Evolutionary conservation across 2,113 vertebrate genomes (phyloP).

Genomic region (Entosphenus tridentatus): DNA sequence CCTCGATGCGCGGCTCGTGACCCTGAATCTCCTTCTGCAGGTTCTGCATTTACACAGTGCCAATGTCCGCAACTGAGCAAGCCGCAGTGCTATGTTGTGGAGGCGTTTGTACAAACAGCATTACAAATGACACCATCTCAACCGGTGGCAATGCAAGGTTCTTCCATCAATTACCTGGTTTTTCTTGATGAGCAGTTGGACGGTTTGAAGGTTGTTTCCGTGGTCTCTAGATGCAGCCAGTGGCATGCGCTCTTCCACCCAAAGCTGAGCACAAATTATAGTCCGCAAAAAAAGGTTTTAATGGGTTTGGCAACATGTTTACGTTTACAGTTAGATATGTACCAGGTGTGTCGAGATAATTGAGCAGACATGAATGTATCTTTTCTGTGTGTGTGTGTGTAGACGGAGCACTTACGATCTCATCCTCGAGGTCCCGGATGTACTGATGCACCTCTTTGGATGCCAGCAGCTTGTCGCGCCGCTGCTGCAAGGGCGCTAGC

Average conservation of each 20-base stretch:
- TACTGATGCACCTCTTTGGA: constrained; percentile 86
- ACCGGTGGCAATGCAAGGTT: background rate
- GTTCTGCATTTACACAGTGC: constrained; percentile 26
- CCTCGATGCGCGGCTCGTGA: constrained; percentile 67
- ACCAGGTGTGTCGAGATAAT: accelerated
- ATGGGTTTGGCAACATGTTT: background rate
- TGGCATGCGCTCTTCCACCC: constrained; percentile 69
- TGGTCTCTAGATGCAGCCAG: constrained; percentile 73
- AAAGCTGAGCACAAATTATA: constrained; percentile 23
- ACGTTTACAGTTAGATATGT: background rate
- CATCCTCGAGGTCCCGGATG: constrained; percentile 76
- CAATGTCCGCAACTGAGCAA: too few relatives aligned
- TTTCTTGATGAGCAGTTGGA: constrained; percentile 90
- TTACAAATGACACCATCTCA: background rate
- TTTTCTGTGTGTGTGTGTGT: background rate
- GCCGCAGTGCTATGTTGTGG: too few relatives aligned
- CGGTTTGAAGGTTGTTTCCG: constrained; percentile 81
- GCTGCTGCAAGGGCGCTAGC: constrained; percentile 44
- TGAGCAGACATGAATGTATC: background rate
- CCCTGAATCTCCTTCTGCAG: constrained; percentile 90
- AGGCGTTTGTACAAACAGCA: too few relatives aligned
- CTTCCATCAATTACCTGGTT: constrained; percentile 40
- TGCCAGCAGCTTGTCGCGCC: constrained; percentile 54
- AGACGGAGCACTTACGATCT: constrained; percentile 45
- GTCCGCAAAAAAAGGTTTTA: background rate